Conservation (phyloP, 2,797 vertebrate genomes). For the Tauraco hartlaubi region DNA sequence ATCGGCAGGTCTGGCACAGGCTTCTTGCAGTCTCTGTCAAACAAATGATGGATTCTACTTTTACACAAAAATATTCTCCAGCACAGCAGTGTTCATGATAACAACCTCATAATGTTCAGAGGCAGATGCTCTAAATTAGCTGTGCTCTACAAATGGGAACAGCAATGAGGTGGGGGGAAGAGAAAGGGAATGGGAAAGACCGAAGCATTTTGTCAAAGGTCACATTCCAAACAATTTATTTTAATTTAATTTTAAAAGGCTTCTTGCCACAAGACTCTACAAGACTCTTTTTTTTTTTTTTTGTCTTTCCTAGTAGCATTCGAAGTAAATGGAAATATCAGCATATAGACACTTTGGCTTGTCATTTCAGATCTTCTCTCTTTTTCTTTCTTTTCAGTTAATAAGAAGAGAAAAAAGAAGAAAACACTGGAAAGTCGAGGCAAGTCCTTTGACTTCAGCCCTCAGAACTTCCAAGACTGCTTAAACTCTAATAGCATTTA, state of each 20-base stretch:
- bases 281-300: neutral
- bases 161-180: neutral
- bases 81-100: neutral
- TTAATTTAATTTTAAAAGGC: neutral
- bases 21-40: neutral
- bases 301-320: neutral
- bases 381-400: neutral
- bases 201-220: slow-evolving; percentile 18
- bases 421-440: neutral
- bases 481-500: neutral
- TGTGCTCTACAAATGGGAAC: neutral
- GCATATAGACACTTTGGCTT: neutral
- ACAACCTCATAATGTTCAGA: neutral
- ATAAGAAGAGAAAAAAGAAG: neutral
- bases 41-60: neutral
- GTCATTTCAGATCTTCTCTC: neutral
- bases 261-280: neutral
- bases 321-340: neutral
- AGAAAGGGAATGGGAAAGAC: neutral
- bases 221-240: neutral
- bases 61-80: neutral
- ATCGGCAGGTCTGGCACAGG: neutral
- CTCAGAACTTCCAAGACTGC: neutral
- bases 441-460: neutral
- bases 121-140: slow-evolving; percentile 22